phyloP scores from a whole-genome alignment of 2,797 vertebrate genomes.

The Lophotriccus pileatus region DNA sequence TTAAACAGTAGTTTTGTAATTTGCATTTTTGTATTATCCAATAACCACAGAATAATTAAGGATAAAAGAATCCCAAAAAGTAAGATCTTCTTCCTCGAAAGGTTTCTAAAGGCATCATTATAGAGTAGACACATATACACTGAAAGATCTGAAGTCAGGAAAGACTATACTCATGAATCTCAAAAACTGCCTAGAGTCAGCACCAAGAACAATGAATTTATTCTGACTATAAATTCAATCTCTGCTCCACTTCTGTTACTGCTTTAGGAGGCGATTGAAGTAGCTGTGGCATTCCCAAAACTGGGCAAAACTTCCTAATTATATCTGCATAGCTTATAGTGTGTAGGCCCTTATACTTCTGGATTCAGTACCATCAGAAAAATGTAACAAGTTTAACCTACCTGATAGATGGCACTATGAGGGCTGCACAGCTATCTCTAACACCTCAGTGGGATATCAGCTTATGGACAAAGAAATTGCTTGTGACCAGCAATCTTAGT shows the following conservation, averaged over 20 bases:
- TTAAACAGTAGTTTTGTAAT: neutral
- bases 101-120: neutral
- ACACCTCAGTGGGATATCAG: neutral
- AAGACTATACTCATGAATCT: neutral
- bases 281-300: neutral
- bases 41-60: neutral
- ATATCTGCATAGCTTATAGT: neutral
- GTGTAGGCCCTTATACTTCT: neutral
- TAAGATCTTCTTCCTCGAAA: neutral
- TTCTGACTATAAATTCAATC: neutral
- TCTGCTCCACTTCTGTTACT: neutral
- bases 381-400: neutral
- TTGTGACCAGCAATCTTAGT: neutral
- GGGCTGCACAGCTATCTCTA: neutral
- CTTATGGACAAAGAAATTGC: neutral
- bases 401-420: neutral
- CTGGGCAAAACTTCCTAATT: neutral
- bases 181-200: neutral
- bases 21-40: neutral
- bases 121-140: neutral
- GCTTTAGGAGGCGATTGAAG: neutral
- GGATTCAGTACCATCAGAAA: neutral
- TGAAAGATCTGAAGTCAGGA: neutral
- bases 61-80: neutral
- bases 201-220: neutral